Evolutionary conservation across 2,888 invertebrate genomes (phyloP), one percentile per base, ranked within the genome.

Genomic region (Lagria hirta): DNA sequence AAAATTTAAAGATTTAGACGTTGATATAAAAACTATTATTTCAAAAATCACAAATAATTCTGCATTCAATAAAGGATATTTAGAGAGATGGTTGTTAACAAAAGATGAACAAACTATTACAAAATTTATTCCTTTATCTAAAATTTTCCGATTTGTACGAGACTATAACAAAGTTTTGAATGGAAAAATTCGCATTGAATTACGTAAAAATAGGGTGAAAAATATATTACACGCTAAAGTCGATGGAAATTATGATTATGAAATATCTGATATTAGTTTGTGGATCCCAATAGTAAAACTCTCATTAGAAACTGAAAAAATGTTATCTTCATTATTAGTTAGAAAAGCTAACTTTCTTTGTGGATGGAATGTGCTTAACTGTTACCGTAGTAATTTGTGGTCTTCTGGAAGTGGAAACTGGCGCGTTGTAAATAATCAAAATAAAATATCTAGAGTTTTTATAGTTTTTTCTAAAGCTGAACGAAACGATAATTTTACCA

Each of bases 51-150:
- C n/a, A n/a, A n/a, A n/a, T n/a, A n/a, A n/a, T n/a, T n/a, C n/a
- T 18, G 20, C 20, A 18, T 18, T 18, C 20, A 18, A 18, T 18
- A 18, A 18, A 18, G 7, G 20, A 18, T 18, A 18, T 18, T 18
- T 18, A 18, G 20, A 18, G 20, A 18, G 20, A 18, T 18, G 20
- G 20, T 18, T 18, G 20, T 18, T 18, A 18, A 18, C 20, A 18
- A 18, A 18, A 18, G 20, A 18, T 18, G 20, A 18, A 18, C 20
- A 18, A 18, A 18, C 20, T 18, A 18, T 18, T 18, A 18, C 20
- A 18, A 18, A 18, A 18, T 18, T 18, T 18, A 18, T 18, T 18
- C 20, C 20, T 18, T 18, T 18, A 18, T 18, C 20, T 18, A 18
- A 18, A 18, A 18, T 18, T 18, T 18, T 18, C 20, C 20, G 20